phyloP scores from a whole-genome alignment of 2,113 vertebrate species.

The Pollimyrus isidori region DNA sequence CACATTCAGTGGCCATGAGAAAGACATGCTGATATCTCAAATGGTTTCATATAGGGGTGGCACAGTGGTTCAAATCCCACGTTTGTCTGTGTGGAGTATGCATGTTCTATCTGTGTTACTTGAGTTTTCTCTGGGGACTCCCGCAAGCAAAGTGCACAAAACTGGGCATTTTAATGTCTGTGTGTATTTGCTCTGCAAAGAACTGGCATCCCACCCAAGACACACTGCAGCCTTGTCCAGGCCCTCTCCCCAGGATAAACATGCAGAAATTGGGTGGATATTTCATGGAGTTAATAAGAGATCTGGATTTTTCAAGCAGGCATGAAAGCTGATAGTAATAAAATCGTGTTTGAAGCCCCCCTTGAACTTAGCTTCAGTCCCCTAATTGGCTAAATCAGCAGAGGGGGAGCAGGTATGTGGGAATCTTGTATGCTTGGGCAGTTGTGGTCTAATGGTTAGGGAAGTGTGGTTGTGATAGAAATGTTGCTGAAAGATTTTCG shows the following conservation, averaged over 20 bases:
- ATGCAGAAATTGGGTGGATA: not conserved
- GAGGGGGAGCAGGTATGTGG: not conserved
- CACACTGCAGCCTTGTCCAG: not conserved
- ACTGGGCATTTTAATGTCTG: not conserved
- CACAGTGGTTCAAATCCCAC: not conserved
- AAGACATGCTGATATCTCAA: not conserved
- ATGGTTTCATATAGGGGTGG: not conserved
- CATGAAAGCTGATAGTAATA: not conserved
- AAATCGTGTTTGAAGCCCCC: not conserved
- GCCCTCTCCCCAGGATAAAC: not conserved
- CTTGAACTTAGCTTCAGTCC: not conserved
- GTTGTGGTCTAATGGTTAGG: too few relatives aligned
- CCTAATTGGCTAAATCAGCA: not conserved
- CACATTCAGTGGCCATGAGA: not conserved
- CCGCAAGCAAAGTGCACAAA: not conserved
- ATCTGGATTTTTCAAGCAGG: not conserved
- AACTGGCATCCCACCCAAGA: not conserved
- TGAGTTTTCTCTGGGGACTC: not conserved
- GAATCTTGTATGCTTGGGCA: not conserved
- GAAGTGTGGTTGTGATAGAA: too few relatives aligned
- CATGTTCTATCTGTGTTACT: not conserved
- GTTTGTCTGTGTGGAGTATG: not conserved
- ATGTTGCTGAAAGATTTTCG: too few relatives aligned
- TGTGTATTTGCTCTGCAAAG: not conserved
- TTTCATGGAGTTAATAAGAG: not conserved